Conservation (phyloP, 2,888 invertebrate species). For the Leptinotarsa tumamoca region DNA sequence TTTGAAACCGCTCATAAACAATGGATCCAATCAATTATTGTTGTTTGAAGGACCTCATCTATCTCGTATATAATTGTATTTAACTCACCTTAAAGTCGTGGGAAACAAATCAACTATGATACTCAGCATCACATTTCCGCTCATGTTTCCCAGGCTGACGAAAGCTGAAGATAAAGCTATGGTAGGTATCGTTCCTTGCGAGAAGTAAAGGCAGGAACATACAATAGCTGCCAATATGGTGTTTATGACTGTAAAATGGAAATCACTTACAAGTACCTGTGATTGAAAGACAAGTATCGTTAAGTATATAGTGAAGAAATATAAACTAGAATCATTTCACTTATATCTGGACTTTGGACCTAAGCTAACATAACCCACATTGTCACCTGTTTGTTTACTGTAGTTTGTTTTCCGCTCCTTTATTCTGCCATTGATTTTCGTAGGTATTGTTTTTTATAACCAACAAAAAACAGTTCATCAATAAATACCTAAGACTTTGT, state of each 20-base stretch:
- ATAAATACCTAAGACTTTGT: not conserved
- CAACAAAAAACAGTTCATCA: too few relatives aligned
- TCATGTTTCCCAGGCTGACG: constrained; percentile 70
- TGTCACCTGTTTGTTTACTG: too few relatives aligned
- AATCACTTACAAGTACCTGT: not conserved
- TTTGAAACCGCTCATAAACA: too few relatives aligned
- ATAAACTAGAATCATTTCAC: too few relatives aligned
- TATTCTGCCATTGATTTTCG: too few relatives aligned
- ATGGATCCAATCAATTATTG: not conserved
- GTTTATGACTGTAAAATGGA: constrained; percentile 53
- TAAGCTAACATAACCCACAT: too few relatives aligned
- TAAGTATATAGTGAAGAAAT: too few relatives aligned
- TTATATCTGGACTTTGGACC: too few relatives aligned
- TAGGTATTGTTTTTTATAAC: too few relatives aligned
- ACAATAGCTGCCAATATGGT: constrained; percentile 65
- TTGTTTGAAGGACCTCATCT: not conserved
- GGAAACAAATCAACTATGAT: constrained; percentile 76
- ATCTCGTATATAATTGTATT: not conserved
- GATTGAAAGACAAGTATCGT: too few relatives aligned
- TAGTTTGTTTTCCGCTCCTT: too few relatives aligned
- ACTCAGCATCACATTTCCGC: constrained; percentile 73
- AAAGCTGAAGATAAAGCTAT: constrained; percentile 71
- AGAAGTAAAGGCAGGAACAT: constrained; percentile 71
- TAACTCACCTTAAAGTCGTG: constrained; percentile 72
- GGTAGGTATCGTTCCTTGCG: constrained; percentile 68